Percentiles rank a stretch among this genome's conserved stretches.
These are phyloP conservation scores for Caranx ignobilis DNA, from an alignment of 2,113 vertebrate species.

Conservation along the genomic window DNA sequence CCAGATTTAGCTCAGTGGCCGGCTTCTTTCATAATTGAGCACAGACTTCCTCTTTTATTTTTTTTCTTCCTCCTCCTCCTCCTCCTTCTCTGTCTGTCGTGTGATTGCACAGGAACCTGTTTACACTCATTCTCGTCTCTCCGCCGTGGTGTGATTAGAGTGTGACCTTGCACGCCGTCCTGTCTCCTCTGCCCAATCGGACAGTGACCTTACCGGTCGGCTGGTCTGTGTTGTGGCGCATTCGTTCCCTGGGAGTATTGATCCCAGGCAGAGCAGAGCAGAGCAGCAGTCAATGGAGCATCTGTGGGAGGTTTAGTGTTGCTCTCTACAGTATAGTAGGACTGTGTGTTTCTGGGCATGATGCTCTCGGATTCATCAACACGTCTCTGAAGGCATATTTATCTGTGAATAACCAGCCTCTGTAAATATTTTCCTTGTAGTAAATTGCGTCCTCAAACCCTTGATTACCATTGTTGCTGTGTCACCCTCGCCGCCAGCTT, in stretches of 20 bases:
- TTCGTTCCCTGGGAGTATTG: constrained; percentile 72
- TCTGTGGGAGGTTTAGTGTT: constrained; percentile 77
- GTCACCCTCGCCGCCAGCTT: constrained; percentile 64
- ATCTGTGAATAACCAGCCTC: constrained; percentile 36
- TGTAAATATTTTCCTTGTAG: constrained; percentile 52
- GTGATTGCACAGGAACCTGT: constrained; percentile 31
- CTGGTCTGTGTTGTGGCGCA: constrained; percentile 63
- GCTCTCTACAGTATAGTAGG: constrained; percentile 38
- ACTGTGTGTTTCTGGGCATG: constrained; percentile 40
- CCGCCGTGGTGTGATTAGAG: constrained; percentile 43
- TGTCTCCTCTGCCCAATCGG: constrained; percentile 50
- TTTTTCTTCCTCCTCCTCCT: background rate
- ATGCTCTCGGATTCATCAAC: constrained; percentile 25
- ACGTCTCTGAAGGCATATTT: constrained; percentile 39
- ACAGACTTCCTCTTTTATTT: constrained; percentile 23
- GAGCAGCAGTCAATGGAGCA: constrained; percentile 78
- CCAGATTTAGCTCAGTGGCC: constrained; percentile 24
- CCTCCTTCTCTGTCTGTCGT: background rate
- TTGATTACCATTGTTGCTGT: constrained; percentile 72
- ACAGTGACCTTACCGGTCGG: constrained; percentile 67
- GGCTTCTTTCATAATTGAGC: background rate
- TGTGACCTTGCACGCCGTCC: constrained; percentile 55
- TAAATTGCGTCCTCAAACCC: constrained; percentile 48
- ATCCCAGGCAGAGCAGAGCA: constrained; percentile 66
- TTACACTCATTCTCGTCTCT: background rate